Conservation (phyloP, 2,797 vertebrate species). For the Macropodus opercularis region DNA sequence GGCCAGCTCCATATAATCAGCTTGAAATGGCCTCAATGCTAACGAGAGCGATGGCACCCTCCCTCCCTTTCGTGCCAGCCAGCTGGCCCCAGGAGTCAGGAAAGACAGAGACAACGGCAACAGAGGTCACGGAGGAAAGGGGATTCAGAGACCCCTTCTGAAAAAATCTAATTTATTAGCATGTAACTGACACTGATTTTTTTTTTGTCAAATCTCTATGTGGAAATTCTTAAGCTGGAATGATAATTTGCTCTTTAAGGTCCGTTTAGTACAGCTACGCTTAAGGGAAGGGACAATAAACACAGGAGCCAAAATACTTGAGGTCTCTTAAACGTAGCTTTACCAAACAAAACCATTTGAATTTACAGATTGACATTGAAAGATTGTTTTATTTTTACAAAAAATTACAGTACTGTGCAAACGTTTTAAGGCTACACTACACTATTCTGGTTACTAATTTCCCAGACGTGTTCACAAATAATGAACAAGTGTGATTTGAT, state of each 20-base stretch:
- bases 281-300: constrained; percentile 9
- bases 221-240: constrained; percentile 28
- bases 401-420: too few relatives aligned
- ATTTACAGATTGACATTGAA: constrained; percentile 22
- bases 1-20: constrained; percentile 74
- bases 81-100: constrained; percentile 61
- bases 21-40: constrained; percentile 66
- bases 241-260: constrained; percentile 1
- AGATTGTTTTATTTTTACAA: constrained; percentile 34
- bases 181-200: background rate
- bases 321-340: constrained; percentile 24
- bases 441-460: too few relatives aligned
- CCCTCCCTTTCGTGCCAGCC: constrained; percentile 45
- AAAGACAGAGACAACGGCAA: constrained; percentile 61
- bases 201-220: constrained; percentile 16
- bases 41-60: constrained; percentile 62
- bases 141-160: constrained; percentile 28
- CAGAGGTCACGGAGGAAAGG: constrained; percentile 27
- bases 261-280: constrained; percentile 8
- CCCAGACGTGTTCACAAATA: too few relatives aligned
- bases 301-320: constrained; percentile 36
- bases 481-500: too few relatives aligned
- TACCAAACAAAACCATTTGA: constrained; percentile 1
- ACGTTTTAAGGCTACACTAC: too few relatives aligned
- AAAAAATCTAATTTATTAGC: constrained; percentile 3